These are phyloP conservation scores for Zaprionus camerounensis DNA, from an alignment of 1,140 invertebrate species.

Conservation along the genomic window DNA sequence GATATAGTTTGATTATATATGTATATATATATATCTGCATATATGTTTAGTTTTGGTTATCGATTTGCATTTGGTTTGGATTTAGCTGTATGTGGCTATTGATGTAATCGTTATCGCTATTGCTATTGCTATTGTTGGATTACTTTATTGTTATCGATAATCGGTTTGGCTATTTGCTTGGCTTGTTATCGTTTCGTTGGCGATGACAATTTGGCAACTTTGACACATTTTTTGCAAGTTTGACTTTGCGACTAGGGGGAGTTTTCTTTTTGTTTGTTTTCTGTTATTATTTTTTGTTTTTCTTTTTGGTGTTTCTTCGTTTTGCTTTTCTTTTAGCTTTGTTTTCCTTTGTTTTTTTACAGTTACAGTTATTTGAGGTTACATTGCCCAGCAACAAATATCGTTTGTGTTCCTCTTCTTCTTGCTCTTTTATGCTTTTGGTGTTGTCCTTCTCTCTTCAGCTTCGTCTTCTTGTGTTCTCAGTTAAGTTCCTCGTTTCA, in stretches of 20 bases:
- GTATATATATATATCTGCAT: not conserved
- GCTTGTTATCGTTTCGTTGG: conserved; percentile 4
- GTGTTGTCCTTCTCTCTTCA: not conserved
- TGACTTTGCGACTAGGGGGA: not conserved
- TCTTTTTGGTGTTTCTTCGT: not conserved
- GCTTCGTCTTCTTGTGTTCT: not conserved
- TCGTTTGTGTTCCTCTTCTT: not conserved
- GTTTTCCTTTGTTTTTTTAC: not conserved
- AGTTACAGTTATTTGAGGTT: conserved; percentile 1
- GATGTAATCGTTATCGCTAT: conserved; percentile 15
- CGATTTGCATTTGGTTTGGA: not conserved
- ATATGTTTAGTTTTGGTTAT: not conserved
- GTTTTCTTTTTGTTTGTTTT: not conserved
- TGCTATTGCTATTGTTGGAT: conserved; percentile 4
- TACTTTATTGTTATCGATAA: conserved; percentile 3
- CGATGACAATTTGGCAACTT: conserved; percentile 38
- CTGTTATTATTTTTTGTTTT: not conserved
- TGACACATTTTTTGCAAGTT: conserved; percentile 16
- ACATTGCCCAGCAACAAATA: not conserved
- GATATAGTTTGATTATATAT: not conserved
- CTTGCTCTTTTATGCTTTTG: not conserved
- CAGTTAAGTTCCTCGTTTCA: conserved; percentile 17
- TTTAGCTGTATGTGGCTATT: conserved; percentile 5
- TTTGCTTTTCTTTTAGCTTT: not conserved
- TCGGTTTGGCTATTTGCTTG: conserved; percentile 18